A percentile compares a stretch with the other conserved stretches of the same genome.
Conservation (phyloP, 2,797 vertebrate genomes). For the Bucorvus abyssinicus region DNA sequence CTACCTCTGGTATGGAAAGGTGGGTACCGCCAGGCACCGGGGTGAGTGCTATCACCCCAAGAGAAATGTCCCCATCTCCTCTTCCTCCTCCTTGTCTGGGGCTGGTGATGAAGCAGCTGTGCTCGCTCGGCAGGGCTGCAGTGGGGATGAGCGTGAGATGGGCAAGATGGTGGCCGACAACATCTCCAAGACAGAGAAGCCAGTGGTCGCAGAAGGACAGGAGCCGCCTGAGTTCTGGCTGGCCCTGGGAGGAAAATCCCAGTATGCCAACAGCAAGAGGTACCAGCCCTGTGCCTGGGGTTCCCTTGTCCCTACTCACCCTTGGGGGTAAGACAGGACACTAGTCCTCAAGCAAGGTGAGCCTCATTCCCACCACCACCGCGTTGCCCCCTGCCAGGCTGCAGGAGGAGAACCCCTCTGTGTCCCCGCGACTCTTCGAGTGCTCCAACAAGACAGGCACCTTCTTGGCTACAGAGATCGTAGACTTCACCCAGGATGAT, state of each 20-base stretch:
- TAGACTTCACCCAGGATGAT: slow-evolving; percentile 85
- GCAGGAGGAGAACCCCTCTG: slow-evolving; percentile 74
- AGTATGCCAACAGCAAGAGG: slow-evolving; percentile 85
- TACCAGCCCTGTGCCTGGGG: background rate
- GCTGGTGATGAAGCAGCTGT: background rate
- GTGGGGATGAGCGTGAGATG: slow-evolving; percentile 87
- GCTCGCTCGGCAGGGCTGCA: slow-evolving; percentile 79
- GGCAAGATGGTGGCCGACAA: slow-evolving; percentile 82
- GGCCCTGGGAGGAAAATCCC: slow-evolving; percentile 84
- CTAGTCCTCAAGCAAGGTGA: background rate
- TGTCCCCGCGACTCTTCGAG: slow-evolving; percentile 82
- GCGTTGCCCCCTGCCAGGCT: slow-evolving; percentile 57
- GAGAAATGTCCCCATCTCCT: background rate
- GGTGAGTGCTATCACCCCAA: background rate
- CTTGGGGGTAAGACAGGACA: background rate
- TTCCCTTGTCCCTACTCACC: background rate
- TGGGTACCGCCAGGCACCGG: background rate
- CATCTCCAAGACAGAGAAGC: slow-evolving; percentile 83
- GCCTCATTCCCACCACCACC: background rate
- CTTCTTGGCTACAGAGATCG: slow-evolving; percentile 83
- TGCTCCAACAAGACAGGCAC: slow-evolving; percentile 87
- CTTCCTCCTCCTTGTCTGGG: background rate
- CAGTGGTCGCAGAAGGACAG: slow-evolving; percentile 85
- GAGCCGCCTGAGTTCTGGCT: slow-evolving; percentile 87
- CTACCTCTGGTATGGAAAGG: slow-evolving; percentile 90